A percentile compares a stretch with the other conserved stretches of the same genome.
Evolutionary conservation across 2,797 vertebrate species (phyloP).

Genomic region (Enteromius unitaeniatus): DNA sequence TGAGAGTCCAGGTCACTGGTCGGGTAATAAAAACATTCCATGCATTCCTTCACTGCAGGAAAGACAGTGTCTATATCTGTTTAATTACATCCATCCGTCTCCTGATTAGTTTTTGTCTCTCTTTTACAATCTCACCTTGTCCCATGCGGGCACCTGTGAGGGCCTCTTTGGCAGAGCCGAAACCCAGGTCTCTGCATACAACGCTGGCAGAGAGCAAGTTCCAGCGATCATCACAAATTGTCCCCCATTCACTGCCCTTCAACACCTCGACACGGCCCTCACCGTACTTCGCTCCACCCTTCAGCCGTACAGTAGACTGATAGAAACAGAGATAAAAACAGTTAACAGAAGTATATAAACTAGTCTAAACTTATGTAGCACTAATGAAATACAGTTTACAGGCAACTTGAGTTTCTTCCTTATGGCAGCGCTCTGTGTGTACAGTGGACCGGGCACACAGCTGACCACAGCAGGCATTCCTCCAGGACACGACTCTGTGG

Average conservation of each 20-base stretch:
- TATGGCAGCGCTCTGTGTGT: conserved; percentile 68
- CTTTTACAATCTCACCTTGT: conserved; percentile 81
- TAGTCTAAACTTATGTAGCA: background rate
- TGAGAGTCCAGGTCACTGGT: background rate
- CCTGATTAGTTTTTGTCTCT: background rate
- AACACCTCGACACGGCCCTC: conserved; percentile 95
- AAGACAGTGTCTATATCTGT: background rate
- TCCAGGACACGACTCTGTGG: conserved; percentile 75
- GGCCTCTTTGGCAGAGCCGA: conserved; percentile 93
- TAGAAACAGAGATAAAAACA: background rate
- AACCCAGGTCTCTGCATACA: conserved; percentile 95
- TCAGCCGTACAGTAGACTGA: conserved; percentile 86
- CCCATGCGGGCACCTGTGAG: conserved; percentile 92
- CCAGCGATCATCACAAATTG: conserved; percentile 94
- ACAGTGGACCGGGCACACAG: conserved; percentile 87
- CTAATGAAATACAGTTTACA: conserved; percentile 65
- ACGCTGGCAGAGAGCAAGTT: conserved; percentile 90
- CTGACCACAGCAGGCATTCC: conserved; percentile 88
- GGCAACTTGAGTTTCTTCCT: conserved; percentile 84
- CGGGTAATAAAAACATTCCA: background rate
- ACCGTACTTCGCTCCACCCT: conserved; percentile 85
- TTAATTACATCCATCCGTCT: background rate
- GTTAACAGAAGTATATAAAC: background rate
- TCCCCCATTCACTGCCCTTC: conserved; percentile 88
- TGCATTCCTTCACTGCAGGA: background rate